phyloP scores from a whole-genome alignment of 2,888 invertebrate genomes.

The Epinotia bilunana region DNA sequence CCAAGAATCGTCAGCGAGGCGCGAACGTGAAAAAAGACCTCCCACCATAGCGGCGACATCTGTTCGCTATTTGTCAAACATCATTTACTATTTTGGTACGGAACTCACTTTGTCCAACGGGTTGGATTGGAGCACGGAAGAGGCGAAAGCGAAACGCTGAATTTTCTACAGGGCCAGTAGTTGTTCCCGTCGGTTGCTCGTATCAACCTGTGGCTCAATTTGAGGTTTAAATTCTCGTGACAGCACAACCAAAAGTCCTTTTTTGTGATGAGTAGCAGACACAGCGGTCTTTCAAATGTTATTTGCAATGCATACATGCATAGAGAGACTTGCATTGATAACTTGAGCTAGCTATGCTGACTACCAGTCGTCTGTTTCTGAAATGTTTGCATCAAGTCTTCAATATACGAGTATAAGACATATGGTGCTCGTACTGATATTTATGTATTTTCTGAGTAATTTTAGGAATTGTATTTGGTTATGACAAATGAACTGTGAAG shows the following conservation, averaged over 20 bases:
- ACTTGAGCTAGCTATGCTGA: neutral
- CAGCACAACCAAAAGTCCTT: neutral
- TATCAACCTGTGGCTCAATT: too few relatives aligned
- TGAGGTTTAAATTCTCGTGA: neutral
- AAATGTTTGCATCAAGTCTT: neutral
- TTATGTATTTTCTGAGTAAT: neutral
- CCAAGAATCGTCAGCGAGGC: slow-evolving; percentile 45
- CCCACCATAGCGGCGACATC: slow-evolving; percentile 66
- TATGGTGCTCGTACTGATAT: neutral
- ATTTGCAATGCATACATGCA: neutral
- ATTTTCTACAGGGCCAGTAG: slow-evolving; percentile 12
- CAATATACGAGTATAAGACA: neutral
- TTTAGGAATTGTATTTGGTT: neutral
- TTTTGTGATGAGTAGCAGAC: neutral
- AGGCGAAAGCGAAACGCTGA: slow-evolving; percentile 39
- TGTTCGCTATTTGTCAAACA: slow-evolving; percentile 81
- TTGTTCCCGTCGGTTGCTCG: neutral
- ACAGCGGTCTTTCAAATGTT: neutral
- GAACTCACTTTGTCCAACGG: slow-evolving; percentile 63
- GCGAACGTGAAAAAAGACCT: slow-evolving; percentile 55
- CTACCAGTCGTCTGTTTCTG: neutral
- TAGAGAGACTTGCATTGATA: neutral
- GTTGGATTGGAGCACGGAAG: slow-evolving; percentile 42
- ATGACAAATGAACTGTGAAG: neutral
- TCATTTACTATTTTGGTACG: slow-evolving; percentile 76